These are phyloP conservation scores for Syngnathus scovelli DNA, from an alignment of 2,113 vertebrate genomes.

Conservation along the genomic window DNA sequence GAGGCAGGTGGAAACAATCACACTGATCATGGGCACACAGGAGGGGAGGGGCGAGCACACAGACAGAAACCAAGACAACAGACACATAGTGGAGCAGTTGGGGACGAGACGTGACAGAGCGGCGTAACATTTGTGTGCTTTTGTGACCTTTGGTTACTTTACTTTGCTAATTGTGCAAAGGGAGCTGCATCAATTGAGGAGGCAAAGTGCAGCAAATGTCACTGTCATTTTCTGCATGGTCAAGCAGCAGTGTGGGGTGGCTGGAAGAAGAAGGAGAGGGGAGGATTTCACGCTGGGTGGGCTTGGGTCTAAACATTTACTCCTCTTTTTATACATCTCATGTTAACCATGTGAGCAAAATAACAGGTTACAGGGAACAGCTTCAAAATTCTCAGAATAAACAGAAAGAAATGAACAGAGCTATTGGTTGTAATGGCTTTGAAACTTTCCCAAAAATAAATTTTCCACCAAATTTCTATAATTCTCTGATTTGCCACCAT, in stretches of 20 bases:
- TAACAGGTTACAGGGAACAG: not conserved
- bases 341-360: not conserved
- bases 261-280: constrained; percentile 5
- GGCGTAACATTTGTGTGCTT: not conserved
- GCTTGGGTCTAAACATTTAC: constrained; percentile 1
- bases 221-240: constrained; percentile 24
- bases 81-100: too few species aligned
- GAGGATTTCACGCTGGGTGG: constrained; percentile 9
- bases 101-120: too few species aligned
- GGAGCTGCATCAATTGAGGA: constrained; percentile 9
- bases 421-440: constrained; percentile 10
- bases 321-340: not conserved
- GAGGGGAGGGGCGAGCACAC: too few species aligned
- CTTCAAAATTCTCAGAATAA: not conserved
- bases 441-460: constrained; percentile 2
- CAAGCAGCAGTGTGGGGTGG: constrained; percentile 9
- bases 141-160: not conserved
- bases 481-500: not conserved
- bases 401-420: not conserved
- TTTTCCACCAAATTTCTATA: not conserved
- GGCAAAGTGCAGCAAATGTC: constrained; percentile 15
- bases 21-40: too few species aligned
- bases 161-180: constrained; percentile 6
- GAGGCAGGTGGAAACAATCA: too few species aligned
- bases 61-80: too few species aligned